phyloP scores from a whole-genome alignment of 2,888 invertebrate species.

The Pammene fasciana region DNA sequence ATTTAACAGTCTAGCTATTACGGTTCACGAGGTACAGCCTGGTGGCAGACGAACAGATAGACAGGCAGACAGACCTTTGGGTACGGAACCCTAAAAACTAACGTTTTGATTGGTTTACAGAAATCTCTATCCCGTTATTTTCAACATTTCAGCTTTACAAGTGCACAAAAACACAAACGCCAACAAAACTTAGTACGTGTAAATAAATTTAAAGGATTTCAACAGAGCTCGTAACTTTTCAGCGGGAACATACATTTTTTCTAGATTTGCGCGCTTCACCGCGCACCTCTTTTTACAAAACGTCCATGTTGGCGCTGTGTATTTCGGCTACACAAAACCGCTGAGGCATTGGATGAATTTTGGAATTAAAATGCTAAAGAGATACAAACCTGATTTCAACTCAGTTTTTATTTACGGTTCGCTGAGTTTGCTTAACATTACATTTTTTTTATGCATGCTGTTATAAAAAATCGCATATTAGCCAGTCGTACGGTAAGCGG shows the following conservation, averaged over 20 bases:
- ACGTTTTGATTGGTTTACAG: neutral
- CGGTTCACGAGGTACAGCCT: too few species aligned
- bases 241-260: constrained; percentile 32
- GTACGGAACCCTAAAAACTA: too few species aligned
- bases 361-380: constrained; percentile 33
- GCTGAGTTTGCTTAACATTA: constrained; percentile 13
- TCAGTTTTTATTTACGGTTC: constrained; percentile 21
- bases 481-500: too few species aligned
- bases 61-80: too few species aligned
- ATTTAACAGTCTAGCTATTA: too few species aligned
- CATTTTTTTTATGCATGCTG: constrained; percentile 15
- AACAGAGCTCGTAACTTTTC: constrained; percentile 32
- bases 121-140: neutral
- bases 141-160: neutral
- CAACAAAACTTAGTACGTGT: constrained; percentile 19
- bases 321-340: constrained; percentile 29
- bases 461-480: neutral
- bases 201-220: constrained; percentile 37
- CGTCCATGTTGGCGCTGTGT: constrained; percentile 21
- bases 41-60: too few species aligned
- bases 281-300: constrained; percentile 26
- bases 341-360: constrained; percentile 29
- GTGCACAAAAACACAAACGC: neutral
- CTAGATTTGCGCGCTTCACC: constrained; percentile 31
- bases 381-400: constrained; percentile 24